These are phyloP conservation scores for Drosophila trapezifrons DNA, from an alignment of 1,140 invertebrate genomes.

Conservation along the genomic window DNA sequence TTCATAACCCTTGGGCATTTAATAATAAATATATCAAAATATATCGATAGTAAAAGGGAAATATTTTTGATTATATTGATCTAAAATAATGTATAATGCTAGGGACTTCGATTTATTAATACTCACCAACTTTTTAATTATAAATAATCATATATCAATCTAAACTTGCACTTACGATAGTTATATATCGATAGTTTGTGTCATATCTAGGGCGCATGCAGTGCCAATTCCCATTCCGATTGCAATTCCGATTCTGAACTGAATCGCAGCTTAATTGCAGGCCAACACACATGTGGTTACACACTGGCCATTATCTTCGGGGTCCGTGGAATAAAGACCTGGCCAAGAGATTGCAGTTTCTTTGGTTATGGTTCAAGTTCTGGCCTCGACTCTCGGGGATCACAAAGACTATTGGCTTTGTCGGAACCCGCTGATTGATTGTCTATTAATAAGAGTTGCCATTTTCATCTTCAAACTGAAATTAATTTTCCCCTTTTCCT, in stretches of 20 bases:
- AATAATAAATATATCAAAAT: neutral
- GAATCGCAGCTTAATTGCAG: conserved; percentile 78
- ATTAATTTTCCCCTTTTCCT: conserved; percentile 20
- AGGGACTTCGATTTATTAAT: too few relatives aligned
- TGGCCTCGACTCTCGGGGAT: neutral
- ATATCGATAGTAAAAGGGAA: neutral
- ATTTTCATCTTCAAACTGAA: conserved; percentile 23
- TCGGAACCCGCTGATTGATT: conserved; percentile 59
- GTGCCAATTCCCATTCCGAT: conserved; percentile 18
- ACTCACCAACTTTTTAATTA: neutral
- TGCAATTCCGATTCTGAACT: conserved; percentile 43
- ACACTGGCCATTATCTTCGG: conserved; percentile 54
- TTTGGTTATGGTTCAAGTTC: conserved; percentile 17
- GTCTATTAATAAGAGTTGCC: conserved; percentile 59
- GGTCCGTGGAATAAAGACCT: conserved; percentile 8
- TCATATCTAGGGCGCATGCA: neutral
- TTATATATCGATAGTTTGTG: neutral
- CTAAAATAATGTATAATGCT: too few relatives aligned
- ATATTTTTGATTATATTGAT: neutral
- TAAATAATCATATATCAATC: neutral
- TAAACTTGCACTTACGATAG: neutral
- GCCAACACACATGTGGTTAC: conserved; percentile 35
- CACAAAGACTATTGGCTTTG: conserved; percentile 39
- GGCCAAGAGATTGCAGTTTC: conserved; percentile 20
- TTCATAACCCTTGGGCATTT: too few relatives aligned